Evolutionary conservation across 2,113 vertebrate species (phyloP), one percentile per base, ranked within the genome.

Genomic region (Steatornis caripensis): DNA sequence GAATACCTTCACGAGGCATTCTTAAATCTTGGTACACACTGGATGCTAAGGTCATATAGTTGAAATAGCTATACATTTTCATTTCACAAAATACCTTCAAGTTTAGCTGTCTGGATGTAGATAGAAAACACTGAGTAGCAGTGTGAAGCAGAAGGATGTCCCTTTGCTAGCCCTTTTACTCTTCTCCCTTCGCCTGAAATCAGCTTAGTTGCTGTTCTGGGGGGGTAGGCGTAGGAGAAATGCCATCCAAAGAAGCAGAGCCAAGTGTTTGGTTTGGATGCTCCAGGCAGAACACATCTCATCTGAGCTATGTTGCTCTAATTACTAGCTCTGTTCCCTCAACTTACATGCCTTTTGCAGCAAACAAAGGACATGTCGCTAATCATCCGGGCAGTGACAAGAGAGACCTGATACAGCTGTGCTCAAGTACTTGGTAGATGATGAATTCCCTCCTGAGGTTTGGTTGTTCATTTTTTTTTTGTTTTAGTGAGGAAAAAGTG

Each of bases 231-330:
- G 32, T 90, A 69, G 53, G 76, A 96, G 83, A 97, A 98, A 94
- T 95, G 81, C 80, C 95, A 96, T 90, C 80, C 95, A 92, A 84
- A 93, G 84, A 34, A 93, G 80, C 83, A 39, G 70, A 97, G 95
- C 91, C 96, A 98, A 97, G 83, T 84, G 61, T 97, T 94, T 97
- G 85, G 90, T 97, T 96, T 95, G 78, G 92, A 97, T 95, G 87
- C 77, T 86, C 36, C 36, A 92, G 65, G 76, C 95, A 82, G 81
- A 97, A 89, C 21, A 3, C 41, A 4, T 87, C 84, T 92, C 92
- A 81, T 94, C 58, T 66, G 91, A 95, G 80, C 82, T 65, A 41
- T 80, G 55, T 87, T 89, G 60, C 66, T 95, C 78, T 95, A 95
- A 93, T 97, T 92, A 96, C 75, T 55, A 77, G 89, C 51, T 80